These are phyloP conservation scores for Euplagia quadripunctaria DNA, from an alignment of 2,888 invertebrate genomes.

Conservation along the genomic window DNA sequence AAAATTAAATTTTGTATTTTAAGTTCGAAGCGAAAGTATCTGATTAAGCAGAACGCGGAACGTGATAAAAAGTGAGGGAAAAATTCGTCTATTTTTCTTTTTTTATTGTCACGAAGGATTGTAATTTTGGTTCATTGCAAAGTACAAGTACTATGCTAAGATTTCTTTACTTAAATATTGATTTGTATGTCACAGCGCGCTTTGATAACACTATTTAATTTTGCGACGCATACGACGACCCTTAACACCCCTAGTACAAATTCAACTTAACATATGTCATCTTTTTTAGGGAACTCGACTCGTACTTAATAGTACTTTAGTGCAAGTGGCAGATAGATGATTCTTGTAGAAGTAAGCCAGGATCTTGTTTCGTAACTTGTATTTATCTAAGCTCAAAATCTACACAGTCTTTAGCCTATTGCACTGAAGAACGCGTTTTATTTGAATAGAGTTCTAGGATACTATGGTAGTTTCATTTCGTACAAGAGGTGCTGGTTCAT, in stretches of 20 bases:
- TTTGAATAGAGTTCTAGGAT: background rate
- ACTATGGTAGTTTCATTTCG: background rate
- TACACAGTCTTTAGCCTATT: background rate
- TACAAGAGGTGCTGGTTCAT: constrained; percentile 17
- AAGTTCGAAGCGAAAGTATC: constrained; percentile 63
- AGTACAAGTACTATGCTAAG: constrained; percentile 74
- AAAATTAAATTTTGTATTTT: constrained; percentile 66
- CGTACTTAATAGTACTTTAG: background rate
- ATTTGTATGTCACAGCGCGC: constrained; percentile 85
- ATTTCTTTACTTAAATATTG: constrained; percentile 78
- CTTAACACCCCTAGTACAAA: background rate
- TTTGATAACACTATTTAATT: constrained; percentile 64
- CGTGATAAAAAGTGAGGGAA: constrained; percentile 63
- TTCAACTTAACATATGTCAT: background rate
- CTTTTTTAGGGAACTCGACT: background rate
- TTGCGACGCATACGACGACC: constrained; percentile 41
- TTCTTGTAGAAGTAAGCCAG: background rate
- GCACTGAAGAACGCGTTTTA: background rate
- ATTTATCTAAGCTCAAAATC: background rate
- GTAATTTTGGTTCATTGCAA: constrained; percentile 73
- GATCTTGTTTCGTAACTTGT: background rate
- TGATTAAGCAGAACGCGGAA: constrained; percentile 69
- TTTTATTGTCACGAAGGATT: constrained; percentile 76
- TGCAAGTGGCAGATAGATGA: background rate
- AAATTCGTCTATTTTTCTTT: constrained; percentile 54